phyloP scores from a whole-genome alignment of 2,888 invertebrate genomes.

The Conistra vaccinii region DNA sequence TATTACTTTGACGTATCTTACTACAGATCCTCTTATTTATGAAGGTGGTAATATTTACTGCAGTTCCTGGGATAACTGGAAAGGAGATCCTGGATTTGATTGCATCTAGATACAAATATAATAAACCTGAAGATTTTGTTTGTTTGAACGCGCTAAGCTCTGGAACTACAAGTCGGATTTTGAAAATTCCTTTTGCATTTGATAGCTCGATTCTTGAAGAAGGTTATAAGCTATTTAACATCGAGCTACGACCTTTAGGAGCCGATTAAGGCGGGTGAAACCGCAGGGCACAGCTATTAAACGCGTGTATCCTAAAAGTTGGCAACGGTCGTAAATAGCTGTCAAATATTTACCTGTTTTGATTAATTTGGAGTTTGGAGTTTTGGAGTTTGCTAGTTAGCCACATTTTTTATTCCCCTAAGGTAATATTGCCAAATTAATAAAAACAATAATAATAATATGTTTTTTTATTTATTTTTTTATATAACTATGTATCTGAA shows the following conservation, averaged over 20 bases:
- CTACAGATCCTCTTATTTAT: constrained; percentile 37
- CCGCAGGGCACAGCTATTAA: background rate
- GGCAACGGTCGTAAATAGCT: too few species aligned
- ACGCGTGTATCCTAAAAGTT: too few species aligned
- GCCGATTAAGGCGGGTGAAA: background rate
- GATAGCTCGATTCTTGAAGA: too few species aligned
- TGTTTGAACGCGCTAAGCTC: background rate
- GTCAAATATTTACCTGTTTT: too few species aligned
- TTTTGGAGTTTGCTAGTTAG: too few species aligned
- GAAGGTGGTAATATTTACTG: constrained; percentile 26
- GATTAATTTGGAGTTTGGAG: too few species aligned
- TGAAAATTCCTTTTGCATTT: background rate
- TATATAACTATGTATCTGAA: too few species aligned
- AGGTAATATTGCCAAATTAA: too few species aligned
- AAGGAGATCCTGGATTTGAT: constrained; percentile 17
- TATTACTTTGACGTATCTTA: constrained; percentile 33
- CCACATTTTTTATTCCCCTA: too few species aligned
- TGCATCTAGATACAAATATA: background rate
- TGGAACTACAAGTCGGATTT: background rate
- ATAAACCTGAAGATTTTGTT: background rate
- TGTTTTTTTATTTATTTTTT: too few species aligned
- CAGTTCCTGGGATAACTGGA: constrained; percentile 9
- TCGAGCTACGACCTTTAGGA: background rate
- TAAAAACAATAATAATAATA: too few species aligned
- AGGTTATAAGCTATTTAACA: too few species aligned